These are phyloP conservation scores for Mycogona germanica DNA, from an alignment of 2,888 invertebrate genomes.

Conservation along the genomic window DNA sequence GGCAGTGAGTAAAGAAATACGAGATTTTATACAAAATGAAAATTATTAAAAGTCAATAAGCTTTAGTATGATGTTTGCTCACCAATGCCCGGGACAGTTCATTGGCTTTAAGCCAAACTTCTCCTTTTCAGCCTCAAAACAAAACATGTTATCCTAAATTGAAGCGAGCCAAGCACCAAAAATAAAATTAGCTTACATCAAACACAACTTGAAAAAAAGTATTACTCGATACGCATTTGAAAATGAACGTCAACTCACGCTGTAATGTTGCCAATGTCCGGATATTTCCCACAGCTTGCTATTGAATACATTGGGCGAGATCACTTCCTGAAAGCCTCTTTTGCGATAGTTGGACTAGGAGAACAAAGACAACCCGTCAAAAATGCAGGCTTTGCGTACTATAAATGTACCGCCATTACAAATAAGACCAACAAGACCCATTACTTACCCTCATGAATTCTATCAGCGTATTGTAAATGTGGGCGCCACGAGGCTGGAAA, in stretches of 20 bases:
- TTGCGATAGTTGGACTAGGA: slow-evolving; percentile 62
- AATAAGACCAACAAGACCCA: not conserved
- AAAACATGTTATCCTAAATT: slow-evolving; percentile 79
- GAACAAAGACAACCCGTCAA: not conserved
- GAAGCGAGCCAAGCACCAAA: no score
- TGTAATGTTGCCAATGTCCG: slow-evolving; percentile 97
- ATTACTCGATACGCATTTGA: not conserved
- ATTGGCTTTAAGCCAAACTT: slow-evolving; percentile 95
- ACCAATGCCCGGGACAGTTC: slow-evolving; percentile 99
- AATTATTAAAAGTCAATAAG: slow-evolving; percentile 17
- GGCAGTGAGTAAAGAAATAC: not conserved
- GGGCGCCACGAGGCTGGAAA: slow-evolving; percentile 91
- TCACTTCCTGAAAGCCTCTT: slow-evolving; percentile 88
- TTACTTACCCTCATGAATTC: slow-evolving; percentile 52
- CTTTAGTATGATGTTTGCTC: no score
- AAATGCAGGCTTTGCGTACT: no score
- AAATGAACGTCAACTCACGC: slow-evolving; percentile 40
- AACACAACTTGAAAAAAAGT: slow-evolving; percentile 1
- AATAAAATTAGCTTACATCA: not conserved
- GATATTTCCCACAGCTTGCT: slow-evolving; percentile 93
- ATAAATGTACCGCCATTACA: no score
- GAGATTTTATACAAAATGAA: not conserved
- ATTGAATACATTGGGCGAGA: slow-evolving; percentile 93
- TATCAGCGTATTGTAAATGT: slow-evolving; percentile 90
- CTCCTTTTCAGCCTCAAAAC: slow-evolving; percentile 91